Evolutionary conservation across 53 echinoderm and acorn worm genomes (phyloP), one percentile per base, ranked within the genome.

Genomic region (Luidia sarsii): DNA sequence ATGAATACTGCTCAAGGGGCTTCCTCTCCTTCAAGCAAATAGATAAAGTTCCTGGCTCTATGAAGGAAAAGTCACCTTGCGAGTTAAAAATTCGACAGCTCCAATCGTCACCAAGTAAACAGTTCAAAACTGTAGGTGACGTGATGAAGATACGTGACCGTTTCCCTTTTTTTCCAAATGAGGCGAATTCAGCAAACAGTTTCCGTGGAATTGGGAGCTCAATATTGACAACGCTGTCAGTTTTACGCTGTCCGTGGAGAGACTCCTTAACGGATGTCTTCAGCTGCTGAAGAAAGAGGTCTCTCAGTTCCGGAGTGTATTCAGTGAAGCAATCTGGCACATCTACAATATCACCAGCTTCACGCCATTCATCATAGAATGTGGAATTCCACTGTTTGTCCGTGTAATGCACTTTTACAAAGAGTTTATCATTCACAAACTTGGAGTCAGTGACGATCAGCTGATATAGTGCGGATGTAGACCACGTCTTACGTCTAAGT

Each of bases 1-100:
- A 20, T 13, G 77, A 50, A 61, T 45, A 89, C 60, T 83, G 77
- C 23, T 89, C 79, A 18, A 89, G 83, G 8, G 89, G 83, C 60
- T 57, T 57, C 39, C 83, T 89, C 62, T 77, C 83, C 7, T 24
- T 59, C 23, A 83, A 25, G 14, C 77, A 73, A 54, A 60, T 83
- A 27, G 77, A 65, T 23, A 83, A 30, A 5, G 83, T 83, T 0
- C 41, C 65, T 48, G 82, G 88, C 24, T 33, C 69, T 24, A 88
- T 71, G 64, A 43, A 64, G 20, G 79, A 38, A 59, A 83, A 88
- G 50, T 83, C 79, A 14, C 83, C 75, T 30, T 88, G 57, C 14
- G 31, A 13, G 31, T 83, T 83, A 57, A 82, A 74, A 15, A 75
- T 49, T 66, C 83, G 57, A 18, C 48, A 61, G 49, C 79, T 36